Evolutionary conservation across 2,113 vertebrate genomes (phyloP).

Genomic region (Dromaius novaehollandiae): DNA sequence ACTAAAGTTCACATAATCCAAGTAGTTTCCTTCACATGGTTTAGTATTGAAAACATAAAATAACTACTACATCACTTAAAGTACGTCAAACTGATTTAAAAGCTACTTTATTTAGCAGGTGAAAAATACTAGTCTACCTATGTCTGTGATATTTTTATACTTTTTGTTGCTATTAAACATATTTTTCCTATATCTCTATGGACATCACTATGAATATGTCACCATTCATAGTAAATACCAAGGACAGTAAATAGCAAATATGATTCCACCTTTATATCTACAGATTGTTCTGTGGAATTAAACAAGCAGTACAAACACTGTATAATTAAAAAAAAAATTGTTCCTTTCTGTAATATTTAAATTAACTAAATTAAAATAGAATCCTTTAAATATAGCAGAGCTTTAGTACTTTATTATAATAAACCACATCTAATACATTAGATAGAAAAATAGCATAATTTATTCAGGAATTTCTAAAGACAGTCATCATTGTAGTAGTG

Average conservation of each 20-base stretch:
- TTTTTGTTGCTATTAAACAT: background rate
- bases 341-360: background rate
- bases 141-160: background rate
- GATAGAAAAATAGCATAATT: background rate
- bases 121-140: background rate
- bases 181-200: background rate
- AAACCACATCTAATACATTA: background rate
- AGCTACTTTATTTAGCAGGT: slow-evolving; percentile 30
- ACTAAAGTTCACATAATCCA: background rate
- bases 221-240: background rate
- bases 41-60: background rate
- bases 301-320: slow-evolving; percentile 1
- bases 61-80: background rate
- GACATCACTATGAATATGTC: background rate
- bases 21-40: background rate
- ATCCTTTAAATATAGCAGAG: background rate
- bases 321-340: background rate
- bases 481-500: background rate
- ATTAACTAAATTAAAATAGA: background rate
- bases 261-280: background rate
- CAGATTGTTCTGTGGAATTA: background rate
- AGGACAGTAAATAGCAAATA: background rate
- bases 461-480: background rate
- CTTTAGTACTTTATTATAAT: background rate
- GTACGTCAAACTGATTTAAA: background rate